Percentiles rank a stretch among this genome's conserved stretches.
Evolutionary conservation across 2,888 invertebrate species (phyloP).

Genomic region (Drosophila affinis): DNA sequence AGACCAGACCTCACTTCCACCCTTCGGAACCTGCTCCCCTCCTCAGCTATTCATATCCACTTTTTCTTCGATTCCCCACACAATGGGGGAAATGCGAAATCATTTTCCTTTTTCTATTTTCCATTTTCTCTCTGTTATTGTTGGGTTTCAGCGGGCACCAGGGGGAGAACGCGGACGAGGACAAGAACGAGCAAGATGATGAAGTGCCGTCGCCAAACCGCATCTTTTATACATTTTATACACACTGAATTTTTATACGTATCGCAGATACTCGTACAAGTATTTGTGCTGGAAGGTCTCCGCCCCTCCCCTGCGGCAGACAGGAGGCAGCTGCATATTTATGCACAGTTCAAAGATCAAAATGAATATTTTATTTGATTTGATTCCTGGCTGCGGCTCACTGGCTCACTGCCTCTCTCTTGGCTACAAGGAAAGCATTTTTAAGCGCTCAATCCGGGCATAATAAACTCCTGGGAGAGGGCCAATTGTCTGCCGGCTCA

Average conservation of each 20-base stretch:
- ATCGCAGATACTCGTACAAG: slow-evolving; percentile 16
- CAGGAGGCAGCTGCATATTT: slow-evolving; percentile 72
- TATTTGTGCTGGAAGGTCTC: slow-evolving; percentile 39
- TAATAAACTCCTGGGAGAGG: slow-evolving; percentile 75
- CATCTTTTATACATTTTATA: slow-evolving; percentile 43
- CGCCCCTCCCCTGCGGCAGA: slow-evolving; percentile 12
- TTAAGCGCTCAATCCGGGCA: slow-evolving; percentile 71
- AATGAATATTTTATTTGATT: slow-evolving; percentile 83
- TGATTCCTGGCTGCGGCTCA: slow-evolving; percentile 57
- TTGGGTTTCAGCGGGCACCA: slow-evolving; percentile 31
- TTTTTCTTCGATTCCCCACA: slow-evolving; percentile 50
- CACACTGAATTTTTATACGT: slow-evolving; percentile 14
- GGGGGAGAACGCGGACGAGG: slow-evolving; percentile 19
- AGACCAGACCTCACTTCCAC: background rate
- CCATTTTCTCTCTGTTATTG: slow-evolving; percentile 35
- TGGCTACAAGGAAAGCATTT: slow-evolving; percentile 80
- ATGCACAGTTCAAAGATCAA: slow-evolving; percentile 83
- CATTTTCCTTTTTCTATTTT: slow-evolving; percentile 10
- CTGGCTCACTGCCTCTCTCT: slow-evolving; percentile 34
- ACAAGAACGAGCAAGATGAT: slow-evolving; percentile 48
- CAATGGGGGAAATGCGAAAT: slow-evolving; percentile 19
- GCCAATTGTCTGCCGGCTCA: slow-evolving; percentile 66
- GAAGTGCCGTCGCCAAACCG: slow-evolving; percentile 71
- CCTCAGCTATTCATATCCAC: slow-evolving; percentile 57
- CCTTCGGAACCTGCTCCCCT: background rate